Percentiles rank a stretch among this genome's conserved stretches.
phyloP scores from a whole-genome alignment of 92 coral and sea anemone genomes.

The Heliopora coerulea region DNA sequence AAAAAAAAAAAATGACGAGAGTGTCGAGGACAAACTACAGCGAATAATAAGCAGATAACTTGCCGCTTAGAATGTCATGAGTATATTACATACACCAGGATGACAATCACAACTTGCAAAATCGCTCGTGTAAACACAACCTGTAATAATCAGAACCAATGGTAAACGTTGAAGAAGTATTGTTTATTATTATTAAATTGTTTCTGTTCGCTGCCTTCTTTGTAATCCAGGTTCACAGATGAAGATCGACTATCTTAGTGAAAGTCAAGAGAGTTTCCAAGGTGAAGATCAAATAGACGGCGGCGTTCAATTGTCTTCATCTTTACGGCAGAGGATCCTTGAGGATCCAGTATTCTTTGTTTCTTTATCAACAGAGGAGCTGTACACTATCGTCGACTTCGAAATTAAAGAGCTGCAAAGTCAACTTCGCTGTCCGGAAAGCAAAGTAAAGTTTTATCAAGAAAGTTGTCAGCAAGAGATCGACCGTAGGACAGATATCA shows the following conservation, averaged over 20 bases:
- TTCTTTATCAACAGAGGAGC: conserved; percentile 79
- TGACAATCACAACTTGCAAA: no score
- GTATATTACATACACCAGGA: no score
- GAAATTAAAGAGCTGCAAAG: conserved; percentile 45
- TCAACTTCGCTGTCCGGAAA: conserved; percentile 48
- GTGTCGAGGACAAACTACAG: no score
- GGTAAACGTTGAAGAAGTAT: no score
- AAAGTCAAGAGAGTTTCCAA: conserved; percentile 47
- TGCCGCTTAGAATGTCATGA: no score
- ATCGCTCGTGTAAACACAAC: no score
- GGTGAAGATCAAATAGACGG: conserved; percentile 61
- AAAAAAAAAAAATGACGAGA: no score
- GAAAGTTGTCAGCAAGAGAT: conserved; percentile 87
- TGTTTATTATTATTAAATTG: no score
- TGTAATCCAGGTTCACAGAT: conserved; percentile 11
- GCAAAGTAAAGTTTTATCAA: conserved; percentile 55
- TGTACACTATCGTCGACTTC: conserved; percentile 52
- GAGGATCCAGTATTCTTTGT: conserved; percentile 85
- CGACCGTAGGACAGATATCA: conserved; percentile 66
- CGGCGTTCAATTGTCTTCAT: conserved; percentile 52
- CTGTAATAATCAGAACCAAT: no score
- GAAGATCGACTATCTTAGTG: conserved; percentile 3
- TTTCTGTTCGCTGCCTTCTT: not conserved
- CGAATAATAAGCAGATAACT: no score
- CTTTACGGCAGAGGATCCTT: conserved; percentile 54